Conservation (phyloP, 1,140 invertebrate genomes). For the Trinorchestia longiramus region DNA sequence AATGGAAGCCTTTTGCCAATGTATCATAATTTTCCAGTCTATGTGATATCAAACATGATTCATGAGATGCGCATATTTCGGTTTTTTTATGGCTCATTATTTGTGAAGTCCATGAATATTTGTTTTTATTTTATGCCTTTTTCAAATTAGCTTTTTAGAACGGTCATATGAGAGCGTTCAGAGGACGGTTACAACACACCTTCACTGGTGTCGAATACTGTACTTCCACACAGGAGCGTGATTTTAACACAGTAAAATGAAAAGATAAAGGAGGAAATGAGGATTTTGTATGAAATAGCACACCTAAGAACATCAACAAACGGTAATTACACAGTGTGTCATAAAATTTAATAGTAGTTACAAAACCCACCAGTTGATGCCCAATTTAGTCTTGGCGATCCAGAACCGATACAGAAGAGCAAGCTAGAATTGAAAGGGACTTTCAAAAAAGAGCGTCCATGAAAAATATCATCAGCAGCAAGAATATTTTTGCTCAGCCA, state of each 20-base stretch:
- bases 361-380: not conserved
- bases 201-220: too few relatives aligned
- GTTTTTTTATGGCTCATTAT: not conserved
- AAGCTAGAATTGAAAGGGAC: not conserved
- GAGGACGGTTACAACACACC: not conserved
- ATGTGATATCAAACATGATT: not conserved
- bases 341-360: too few relatives aligned
- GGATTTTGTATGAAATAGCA: too few relatives aligned
- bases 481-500: not conserved
- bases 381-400: not conserved
- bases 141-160: not conserved
- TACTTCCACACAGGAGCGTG: too few relatives aligned
- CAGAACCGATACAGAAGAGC: not conserved
- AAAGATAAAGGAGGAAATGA: too few relatives aligned
- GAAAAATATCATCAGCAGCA: conserved; percentile 1
- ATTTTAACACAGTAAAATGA: too few relatives aligned
- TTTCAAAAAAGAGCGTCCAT: not conserved
- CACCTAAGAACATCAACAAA: too few relatives aligned
- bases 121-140: not conserved
- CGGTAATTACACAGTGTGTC: too few relatives aligned
- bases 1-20: not conserved
- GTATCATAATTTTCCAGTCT: not conserved
- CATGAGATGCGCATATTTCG: not conserved
- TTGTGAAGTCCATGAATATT: not conserved
- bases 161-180: not conserved